A percentile compares a stretch with the other conserved stretches of the same genome.
phyloP scores from a whole-genome alignment of 2,113 vertebrate genomes.

The Xiphophorus couchianus region DNA sequence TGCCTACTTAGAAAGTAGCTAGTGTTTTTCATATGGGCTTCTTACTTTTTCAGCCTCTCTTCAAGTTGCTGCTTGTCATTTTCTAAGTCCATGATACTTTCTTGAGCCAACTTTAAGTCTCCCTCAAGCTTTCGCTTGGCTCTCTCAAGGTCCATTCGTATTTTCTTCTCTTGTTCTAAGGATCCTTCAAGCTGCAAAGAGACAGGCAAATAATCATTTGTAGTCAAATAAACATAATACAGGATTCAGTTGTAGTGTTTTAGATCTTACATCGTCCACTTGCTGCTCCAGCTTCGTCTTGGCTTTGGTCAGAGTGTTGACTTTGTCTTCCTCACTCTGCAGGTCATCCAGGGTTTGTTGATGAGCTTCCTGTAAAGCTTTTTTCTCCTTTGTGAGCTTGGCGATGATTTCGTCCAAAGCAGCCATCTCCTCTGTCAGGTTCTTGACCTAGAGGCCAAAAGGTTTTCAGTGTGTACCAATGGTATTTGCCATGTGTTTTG shows the following conservation, averaged over 20 bases:
- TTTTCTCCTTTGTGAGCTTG: slow-evolving; percentile 62
- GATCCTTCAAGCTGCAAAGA: slow-evolving; percentile 83
- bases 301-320: slow-evolving; percentile 53
- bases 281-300: slow-evolving; percentile 68
- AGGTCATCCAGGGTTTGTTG: slow-evolving; percentile 65
- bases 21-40: neutral
- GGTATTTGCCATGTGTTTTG: neutral
- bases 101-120: slow-evolving; percentile 68
- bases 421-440: slow-evolving; percentile 60
- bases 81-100: slow-evolving; percentile 86
- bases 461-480: neutral
- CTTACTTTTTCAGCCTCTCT: slow-evolving; percentile 85
- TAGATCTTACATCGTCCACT: slow-evolving; percentile 58
- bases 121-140: slow-evolving; percentile 59
- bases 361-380: slow-evolving; percentile 63
- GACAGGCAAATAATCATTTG: neutral
- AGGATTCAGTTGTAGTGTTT: neutral
- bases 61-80: slow-evolving; percentile 84
- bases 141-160: slow-evolving; percentile 79
- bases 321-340: slow-evolving; percentile 70
- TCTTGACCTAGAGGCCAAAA: slow-evolving; percentile 44
- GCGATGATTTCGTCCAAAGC: slow-evolving; percentile 58
- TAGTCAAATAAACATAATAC: neutral
- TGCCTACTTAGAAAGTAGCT: neutral
- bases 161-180: slow-evolving; percentile 88